Base-by-base conservation (phyloP, 1,140 invertebrate genomes). In the Cydia amplana region DNA sequence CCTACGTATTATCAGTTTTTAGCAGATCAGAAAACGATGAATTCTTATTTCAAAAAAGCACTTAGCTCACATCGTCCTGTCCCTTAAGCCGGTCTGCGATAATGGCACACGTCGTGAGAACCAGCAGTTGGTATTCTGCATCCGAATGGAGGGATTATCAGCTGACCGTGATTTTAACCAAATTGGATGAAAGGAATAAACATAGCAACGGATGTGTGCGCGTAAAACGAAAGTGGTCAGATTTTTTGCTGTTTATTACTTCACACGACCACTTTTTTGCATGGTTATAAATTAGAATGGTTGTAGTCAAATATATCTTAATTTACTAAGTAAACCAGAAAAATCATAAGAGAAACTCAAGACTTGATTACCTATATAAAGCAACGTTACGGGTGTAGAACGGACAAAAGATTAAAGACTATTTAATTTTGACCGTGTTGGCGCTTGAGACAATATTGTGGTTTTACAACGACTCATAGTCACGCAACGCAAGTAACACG, bases 101-200 rank as follows among this genome's bases (percentile, higher is more conserved):
- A 23, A 60, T 23, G 20, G 7, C 55, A 12, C 55, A 60, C 55
- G 55, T 60, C 55, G 55, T 60, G 55, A 12, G 55, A 60, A 12
- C 55, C 10, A n/a, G 9, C 55, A 60, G 1, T 60, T 60, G 55
- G 49, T n/a, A 16, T 18, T n/a, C 51, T 55, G 51, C 55, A 60
- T 60, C 20, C 18, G 55, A 60, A 60, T 23, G 55, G 55, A n/a
- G 2, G 55, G 55, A 60, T 60, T 60, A 60, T 60, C 55, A 60
- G 55, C 9, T 60, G 55, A 60, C 55, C 55, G 55, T 20, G 55
- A 60, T 60, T 60, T 60, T 60, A 60, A 60, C 7, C 55, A 60
- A 60, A 60, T 60, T 60, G 55, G 55, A 60, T 23, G 55, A 23
- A 60, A 60, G 2, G 55, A 6, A 23, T 23, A 23, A 20, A 60